These are phyloP conservation scores for Argentina silus DNA, from an alignment of 2,797 vertebrate species.

Conservation along the genomic window DNA sequence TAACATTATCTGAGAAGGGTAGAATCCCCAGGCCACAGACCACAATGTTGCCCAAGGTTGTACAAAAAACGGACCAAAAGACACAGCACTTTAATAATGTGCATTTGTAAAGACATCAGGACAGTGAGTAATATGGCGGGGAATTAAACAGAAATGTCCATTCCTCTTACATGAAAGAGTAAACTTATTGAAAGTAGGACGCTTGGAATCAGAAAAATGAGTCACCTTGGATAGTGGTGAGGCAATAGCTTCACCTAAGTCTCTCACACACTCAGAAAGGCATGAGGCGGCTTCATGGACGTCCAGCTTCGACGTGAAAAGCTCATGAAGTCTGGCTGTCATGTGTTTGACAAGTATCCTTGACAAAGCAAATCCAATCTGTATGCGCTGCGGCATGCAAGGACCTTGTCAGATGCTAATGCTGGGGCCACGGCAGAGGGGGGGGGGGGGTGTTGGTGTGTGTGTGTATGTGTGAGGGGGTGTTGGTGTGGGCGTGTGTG, in stretches of 20 bases:
- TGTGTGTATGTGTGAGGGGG: neutral
- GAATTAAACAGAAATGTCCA: slow-evolving; percentile 58
- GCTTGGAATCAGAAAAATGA: slow-evolving; percentile 12
- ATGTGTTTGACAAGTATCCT: slow-evolving; percentile 74
- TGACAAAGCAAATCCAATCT: slow-evolving; percentile 77
- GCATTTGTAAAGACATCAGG: slow-evolving; percentile 44
- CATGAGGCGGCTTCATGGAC: slow-evolving; percentile 45
- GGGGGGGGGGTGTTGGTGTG: slow-evolving; percentile 48
- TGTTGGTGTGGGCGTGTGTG: neutral
- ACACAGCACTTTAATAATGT: slow-evolving; percentile 8
- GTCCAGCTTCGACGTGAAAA: slow-evolving; percentile 54
- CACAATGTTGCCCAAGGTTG: neutral
- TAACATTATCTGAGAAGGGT: slow-evolving; percentile 9
- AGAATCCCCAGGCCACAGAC: neutral
- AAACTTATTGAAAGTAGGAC: slow-evolving; percentile 66
- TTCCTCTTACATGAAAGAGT: slow-evolving; percentile 46
- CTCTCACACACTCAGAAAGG: slow-evolving; percentile 46
- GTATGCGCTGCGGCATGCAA: slow-evolving; percentile 68
- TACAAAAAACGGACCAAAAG: neutral
- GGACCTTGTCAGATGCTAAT: slow-evolving; percentile 78
- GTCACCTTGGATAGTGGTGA: slow-evolving; percentile 62
- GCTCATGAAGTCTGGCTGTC: slow-evolving; percentile 74
- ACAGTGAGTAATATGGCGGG: slow-evolving; percentile 54
- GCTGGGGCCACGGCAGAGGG: slow-evolving; percentile 71
- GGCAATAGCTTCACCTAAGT: slow-evolving; percentile 7